Conservation (phyloP, 2,113 vertebrate genomes). For the Canis aureus region DNA sequence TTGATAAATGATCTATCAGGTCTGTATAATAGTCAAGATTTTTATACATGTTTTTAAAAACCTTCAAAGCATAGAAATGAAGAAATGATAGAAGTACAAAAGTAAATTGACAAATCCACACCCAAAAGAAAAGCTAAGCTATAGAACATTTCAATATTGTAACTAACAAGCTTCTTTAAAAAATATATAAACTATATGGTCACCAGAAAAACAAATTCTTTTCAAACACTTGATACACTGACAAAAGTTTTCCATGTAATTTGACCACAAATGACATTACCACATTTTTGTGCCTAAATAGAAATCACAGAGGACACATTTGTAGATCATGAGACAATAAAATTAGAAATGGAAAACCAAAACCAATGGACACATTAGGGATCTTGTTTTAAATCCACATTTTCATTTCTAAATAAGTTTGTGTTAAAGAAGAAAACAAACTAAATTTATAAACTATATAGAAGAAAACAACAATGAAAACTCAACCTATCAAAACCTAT, state of each 20-base stretch:
- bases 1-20: background rate
- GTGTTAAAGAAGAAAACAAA: background rate
- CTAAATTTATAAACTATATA: background rate
- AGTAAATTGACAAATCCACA: background rate
- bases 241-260: background rate
- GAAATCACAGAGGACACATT: background rate
- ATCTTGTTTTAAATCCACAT: background rate
- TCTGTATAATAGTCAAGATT: background rate
- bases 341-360: background rate
- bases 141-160: background rate
- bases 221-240: background rate
- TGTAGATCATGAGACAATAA: background rate
- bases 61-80: background rate
- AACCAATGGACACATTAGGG: background rate
- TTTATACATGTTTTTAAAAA: background rate
- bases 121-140: background rate
- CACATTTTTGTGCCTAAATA: background rate
- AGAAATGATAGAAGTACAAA: background rate
- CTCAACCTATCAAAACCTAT: background rate
- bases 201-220: background rate
- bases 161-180: background rate
- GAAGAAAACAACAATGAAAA: background rate
- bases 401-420: background rate
- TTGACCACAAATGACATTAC: background rate
- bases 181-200: background rate